Evolutionary conservation across 2,113 vertebrate species (phyloP), one percentile per base, ranked within the genome.

Genomic region (Anoura caudifer): DNA sequence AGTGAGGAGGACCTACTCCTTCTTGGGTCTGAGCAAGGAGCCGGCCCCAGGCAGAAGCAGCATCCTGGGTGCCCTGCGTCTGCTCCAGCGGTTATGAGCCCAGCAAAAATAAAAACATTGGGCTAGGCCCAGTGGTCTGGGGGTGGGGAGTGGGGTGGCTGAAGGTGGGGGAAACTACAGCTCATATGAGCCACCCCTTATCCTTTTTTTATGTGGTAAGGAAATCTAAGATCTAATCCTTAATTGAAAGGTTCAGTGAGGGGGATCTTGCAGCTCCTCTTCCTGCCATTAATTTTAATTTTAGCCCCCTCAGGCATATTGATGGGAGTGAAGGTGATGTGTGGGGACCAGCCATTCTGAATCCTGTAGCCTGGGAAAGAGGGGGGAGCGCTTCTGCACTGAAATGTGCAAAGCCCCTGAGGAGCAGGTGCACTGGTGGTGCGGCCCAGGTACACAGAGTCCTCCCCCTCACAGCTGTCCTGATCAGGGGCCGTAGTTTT

Each of bases 161-260:
- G 75, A 52, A 47, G 20, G 6, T 26, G 24, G 1, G 14, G 47
- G n/a, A 22, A 31, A 72, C 31, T 17, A 17, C n/a, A 13, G 4
- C 69, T 84, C 38, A 7, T 45, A 72, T 26, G n/a, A 93, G 70
- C 13, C 5, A 41, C 50, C 10, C 17, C 65, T 95, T 50, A 1
- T n/a, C 3, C 50, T 63, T 52, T 92, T 59, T 91, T 93, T 41
- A 87, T 56, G 72, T 92, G 83, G 93, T 61, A 59, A 91, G 36
- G 59, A 77, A 90, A 95, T 88, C 70, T 83, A 56, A 90, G 65
- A 88, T 85, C 80, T 86, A 79, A 96, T 88, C 94, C 61, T 95
- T 92, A 87, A 93, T 75, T 88, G 95, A 96, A 96, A 94, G 90
- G 72, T 84, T 95, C 72, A 15, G 67, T 19, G 50, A 88, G 72